Evolutionary conservation across 2,888 invertebrate species (phyloP).

Genomic region (Drosophila ezoana): DNA sequence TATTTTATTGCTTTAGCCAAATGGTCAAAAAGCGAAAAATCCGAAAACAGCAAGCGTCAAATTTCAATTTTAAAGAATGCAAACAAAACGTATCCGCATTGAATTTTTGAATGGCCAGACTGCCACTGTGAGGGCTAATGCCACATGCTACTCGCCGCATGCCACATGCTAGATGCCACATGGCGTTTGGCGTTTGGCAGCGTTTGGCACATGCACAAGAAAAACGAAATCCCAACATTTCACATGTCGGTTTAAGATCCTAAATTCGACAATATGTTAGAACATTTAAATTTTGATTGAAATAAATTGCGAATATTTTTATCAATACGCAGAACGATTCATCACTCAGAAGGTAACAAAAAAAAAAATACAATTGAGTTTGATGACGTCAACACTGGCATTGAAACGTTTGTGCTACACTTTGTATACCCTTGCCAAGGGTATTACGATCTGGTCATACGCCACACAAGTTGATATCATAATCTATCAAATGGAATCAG

Average conservation of each 20-base stretch:
- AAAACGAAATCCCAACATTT: constrained; percentile 28
- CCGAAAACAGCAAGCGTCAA: constrained; percentile 41
- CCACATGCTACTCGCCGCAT: constrained; percentile 10
- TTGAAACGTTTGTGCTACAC: constrained; percentile 2
- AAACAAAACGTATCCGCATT: constrained; percentile 41
- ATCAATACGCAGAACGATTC: constrained; percentile 35
- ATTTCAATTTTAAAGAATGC: constrained; percentile 53
- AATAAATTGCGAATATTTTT: constrained; percentile 53
- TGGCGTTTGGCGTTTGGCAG: neutral
- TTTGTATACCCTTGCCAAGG: neutral
- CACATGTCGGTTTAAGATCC: constrained; percentile 48
- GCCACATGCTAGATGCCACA: constrained; percentile 4
- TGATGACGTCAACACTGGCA: constrained; percentile 35
- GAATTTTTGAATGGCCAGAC: constrained; percentile 28
- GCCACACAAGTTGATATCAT: neutral
- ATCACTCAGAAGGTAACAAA: constrained; percentile 4
- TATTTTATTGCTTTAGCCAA: constrained; percentile 70
- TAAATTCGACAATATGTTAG: constrained; percentile 42
- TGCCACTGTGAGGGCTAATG: constrained; percentile 19
- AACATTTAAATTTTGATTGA: constrained; percentile 54
- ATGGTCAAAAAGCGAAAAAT: constrained; percentile 32
- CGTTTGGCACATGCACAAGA: constrained; percentile 3
- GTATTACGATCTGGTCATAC: neutral
- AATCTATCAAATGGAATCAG: neutral
- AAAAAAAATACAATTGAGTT: constrained; percentile 20